These are phyloP conservation scores for Netelia inedita DNA, from an alignment of 2,888 invertebrate species.

Conservation along the genomic window DNA sequence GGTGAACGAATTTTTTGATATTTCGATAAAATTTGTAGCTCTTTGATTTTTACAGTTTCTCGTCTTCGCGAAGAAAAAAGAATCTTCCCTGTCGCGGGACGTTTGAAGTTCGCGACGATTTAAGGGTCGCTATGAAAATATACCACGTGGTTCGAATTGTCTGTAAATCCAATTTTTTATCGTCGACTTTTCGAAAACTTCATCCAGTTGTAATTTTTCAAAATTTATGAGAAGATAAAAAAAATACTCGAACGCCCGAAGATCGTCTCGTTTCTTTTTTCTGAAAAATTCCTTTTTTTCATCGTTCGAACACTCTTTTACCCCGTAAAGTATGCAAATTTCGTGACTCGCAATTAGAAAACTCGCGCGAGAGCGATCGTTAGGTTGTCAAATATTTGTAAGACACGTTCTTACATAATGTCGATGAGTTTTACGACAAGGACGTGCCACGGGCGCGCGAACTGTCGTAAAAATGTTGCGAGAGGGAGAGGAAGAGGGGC, in stretches of 20 bases:
- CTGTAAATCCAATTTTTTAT: background rate
- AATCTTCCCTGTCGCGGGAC: slow-evolving; percentile 24
- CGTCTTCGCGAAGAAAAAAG: slow-evolving; percentile 15
- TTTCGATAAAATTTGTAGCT: slow-evolving; percentile 33
- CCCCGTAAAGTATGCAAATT: too few relatives aligned
- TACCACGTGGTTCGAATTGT: background rate
- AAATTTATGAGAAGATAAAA: too few relatives aligned
- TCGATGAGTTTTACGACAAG: slow-evolving; percentile 16
- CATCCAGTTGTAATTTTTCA: too few relatives aligned
- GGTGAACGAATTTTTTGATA: slow-evolving; percentile 39
- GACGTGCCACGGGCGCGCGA: too few relatives aligned
- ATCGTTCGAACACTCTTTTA: background rate
- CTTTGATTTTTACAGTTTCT: slow-evolving; percentile 36
- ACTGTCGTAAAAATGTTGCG: slow-evolving; percentile 20
- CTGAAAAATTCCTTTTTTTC: background rate
- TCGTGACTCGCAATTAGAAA: too few relatives aligned
- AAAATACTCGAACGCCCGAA: too few relatives aligned
- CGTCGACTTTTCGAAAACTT: too few relatives aligned
- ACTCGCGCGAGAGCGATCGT: background rate
- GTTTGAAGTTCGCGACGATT: slow-evolving; percentile 14
- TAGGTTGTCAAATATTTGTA: background rate
- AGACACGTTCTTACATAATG: background rate
- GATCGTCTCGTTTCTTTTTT: too few relatives aligned
- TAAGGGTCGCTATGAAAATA: slow-evolving; percentile 10
- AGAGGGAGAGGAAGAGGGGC: background rate